phyloP scores from a whole-genome alignment of 2,888 invertebrate genomes.

The Polydrusus pterygomalis region DNA sequence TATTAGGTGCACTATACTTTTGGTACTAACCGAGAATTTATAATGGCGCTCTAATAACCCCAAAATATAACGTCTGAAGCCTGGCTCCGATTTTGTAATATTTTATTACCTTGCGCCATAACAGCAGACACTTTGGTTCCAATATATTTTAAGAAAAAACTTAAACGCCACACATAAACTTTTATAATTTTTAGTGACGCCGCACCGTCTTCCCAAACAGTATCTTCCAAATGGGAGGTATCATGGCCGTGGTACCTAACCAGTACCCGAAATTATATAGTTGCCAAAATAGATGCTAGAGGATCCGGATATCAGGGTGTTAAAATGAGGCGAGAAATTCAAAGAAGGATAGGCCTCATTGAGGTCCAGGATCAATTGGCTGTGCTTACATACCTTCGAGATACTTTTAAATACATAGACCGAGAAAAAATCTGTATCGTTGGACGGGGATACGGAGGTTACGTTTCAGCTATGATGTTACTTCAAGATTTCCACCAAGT shows the following conservation, averaged over 20 bases:
- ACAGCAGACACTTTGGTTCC: too few species aligned
- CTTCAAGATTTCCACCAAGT: slow-evolving; percentile 84
- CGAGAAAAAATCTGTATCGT: slow-evolving; percentile 87
- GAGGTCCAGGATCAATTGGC: slow-evolving; percentile 81
- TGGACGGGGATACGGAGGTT: slow-evolving; percentile 93
- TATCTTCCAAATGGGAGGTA: slow-evolving; percentile 86
- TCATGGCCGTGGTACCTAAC: slow-evolving; percentile 91
- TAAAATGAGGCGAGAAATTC: slow-evolving; percentile 78
- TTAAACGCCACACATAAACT: neutral
- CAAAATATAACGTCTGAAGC: too few species aligned
- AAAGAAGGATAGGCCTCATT: slow-evolving; percentile 78
- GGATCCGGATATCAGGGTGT: slow-evolving; percentile 92
- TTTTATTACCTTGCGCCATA: too few species aligned
- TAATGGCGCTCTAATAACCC: too few species aligned
- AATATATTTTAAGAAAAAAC: too few species aligned
- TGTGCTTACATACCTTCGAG: slow-evolving; percentile 81
- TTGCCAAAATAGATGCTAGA: slow-evolving; percentile 91
- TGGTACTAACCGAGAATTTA: too few species aligned
- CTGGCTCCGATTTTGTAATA: too few species aligned
- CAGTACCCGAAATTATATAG: slow-evolving; percentile 87
- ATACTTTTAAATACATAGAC: slow-evolving; percentile 89
- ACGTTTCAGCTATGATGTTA: slow-evolving; percentile 86
- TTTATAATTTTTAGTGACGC: slow-evolving; percentile 77
- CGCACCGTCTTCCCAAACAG: slow-evolving; percentile 88
- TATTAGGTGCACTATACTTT: too few species aligned